Evolutionary conservation across 2,888 invertebrate species (phyloP), one percentile per base, ranked within the genome.

Genomic region (Tetramorium bicarinatum): DNA sequence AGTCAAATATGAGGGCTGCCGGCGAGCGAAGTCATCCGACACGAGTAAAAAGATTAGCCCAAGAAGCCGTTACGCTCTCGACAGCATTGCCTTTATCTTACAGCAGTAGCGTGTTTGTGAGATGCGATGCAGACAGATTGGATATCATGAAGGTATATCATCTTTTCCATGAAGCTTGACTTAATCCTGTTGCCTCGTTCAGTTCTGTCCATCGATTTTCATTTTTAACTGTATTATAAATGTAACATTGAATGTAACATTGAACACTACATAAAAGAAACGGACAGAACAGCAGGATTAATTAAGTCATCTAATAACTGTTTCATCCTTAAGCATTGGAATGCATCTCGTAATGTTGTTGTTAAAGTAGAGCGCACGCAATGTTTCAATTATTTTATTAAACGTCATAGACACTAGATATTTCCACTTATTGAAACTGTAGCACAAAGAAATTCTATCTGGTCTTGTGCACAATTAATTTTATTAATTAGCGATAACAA

Each of bases 61-160:
- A 99, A 95, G 99, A 99, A 95, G 98, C 98, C 64, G 98, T 99
- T 87, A 99, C 99, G 47, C 96, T 99, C 75, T 98, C 98, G 88
- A 98, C 98, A 83, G 98, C 98, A 89, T 96, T 99, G 92, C 99
- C 99, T 87, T 96, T 99, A 82, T 98, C 98, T 71, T 98, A 97
- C 95, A 98, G 98, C 95, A 98, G 98, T 94, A 98, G 98, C 88
- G 99, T 99, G 87, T 99, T 99, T 96, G 99, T 99, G 88, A 96
- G 99, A 90, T 98, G 98, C 95, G 99, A 99, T 95, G 97, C 98
- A 86, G 99, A 99, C 95, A 96, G 99, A 86, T 96, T 99, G 90
- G 99, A 99, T 95, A 97, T 99, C 88, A 99, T 99, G 99, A 99
- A 99, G 96, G 98, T 97, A 93, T 13, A 79, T 69, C n/a, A 15